Evolutionary conservation across 2,888 invertebrate genomes (phyloP).

Genomic region (Hofmannophila pseudospretella): DNA sequence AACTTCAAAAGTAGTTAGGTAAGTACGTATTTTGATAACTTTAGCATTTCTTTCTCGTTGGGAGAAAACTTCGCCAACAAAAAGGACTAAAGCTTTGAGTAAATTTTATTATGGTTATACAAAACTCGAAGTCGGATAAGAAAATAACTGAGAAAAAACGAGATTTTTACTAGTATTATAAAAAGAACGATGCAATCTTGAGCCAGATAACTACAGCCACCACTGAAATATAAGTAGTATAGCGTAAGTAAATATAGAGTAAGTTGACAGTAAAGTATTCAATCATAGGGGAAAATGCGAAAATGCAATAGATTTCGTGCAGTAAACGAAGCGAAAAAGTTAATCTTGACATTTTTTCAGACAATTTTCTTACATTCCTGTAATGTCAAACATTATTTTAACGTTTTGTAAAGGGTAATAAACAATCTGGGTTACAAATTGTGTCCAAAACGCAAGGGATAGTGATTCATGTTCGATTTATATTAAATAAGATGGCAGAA

Average conservation of each 20-base stretch:
- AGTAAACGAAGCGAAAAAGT: no score
- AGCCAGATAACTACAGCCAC: no score
- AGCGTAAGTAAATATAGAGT: no score
- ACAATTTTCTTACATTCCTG: no score
- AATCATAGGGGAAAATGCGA: no score
- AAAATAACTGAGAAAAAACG: constrained; percentile 2
- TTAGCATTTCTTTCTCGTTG: constrained; percentile 30
- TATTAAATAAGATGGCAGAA: constrained; percentile 41
- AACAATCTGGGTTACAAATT: constrained; percentile 1
- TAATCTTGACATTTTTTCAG: no score
- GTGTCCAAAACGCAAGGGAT: constrained; percentile 1
- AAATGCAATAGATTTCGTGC: no score
- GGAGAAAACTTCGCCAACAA: constrained; percentile 28
- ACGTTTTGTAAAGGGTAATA: no score
- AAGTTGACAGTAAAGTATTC: no score
- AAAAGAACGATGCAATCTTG: no score
- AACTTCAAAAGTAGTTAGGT: constrained; percentile 25
- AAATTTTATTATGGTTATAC: constrained; percentile 25
- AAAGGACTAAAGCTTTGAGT: constrained; percentile 20
- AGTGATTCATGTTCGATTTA: constrained; percentile 24
- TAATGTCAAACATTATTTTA: no score
- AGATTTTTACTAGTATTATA: constrained; percentile 5
- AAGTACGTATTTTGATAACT: constrained; percentile 32
- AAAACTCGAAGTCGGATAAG: constrained; percentile 11
- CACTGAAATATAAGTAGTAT: no score